Percentiles rank a stretch among this genome's conserved stretches.
Conservation (phyloP, 2,888 invertebrate species). For the Dysmachus trigonus region DNA sequence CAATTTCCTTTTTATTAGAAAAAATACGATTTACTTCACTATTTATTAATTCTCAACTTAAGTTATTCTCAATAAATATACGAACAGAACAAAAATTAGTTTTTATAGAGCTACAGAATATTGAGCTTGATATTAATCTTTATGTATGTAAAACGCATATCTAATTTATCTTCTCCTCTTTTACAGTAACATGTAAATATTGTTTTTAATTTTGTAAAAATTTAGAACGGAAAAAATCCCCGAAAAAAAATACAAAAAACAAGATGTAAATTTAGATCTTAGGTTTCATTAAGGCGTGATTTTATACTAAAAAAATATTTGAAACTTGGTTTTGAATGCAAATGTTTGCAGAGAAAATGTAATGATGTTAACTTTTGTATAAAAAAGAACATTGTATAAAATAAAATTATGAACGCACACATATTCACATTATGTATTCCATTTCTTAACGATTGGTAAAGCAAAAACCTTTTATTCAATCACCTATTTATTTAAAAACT, state of each 20-base stretch:
- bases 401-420: background rate
- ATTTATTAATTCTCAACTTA: background rate
- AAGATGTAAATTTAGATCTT: slow-evolving; percentile 1
- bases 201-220: slow-evolving; percentile 13
- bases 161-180: background rate
- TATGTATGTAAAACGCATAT: too few species aligned
- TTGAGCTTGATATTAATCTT: background rate
- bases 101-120: background rate
- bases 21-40: background rate
- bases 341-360: background rate
- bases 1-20: background rate
- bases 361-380: background rate
- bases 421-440: background rate
- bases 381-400: background rate
- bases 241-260: too few species aligned
- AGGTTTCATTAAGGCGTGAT: slow-evolving; percentile 35
- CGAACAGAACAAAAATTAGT: background rate
- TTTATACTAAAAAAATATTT: background rate
- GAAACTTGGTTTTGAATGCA: background rate
- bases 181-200: slow-evolving; percentile 8
- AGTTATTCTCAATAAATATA: background rate
- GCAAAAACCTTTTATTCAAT: background rate
- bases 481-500: background rate
- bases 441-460: background rate
- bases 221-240: background rate